A percentile compares a stretch with the other conserved stretches of the same genome.
These are phyloP conservation scores for Rhizomys pruinosus DNA, from an alignment of 2,113 vertebrate genomes.

Conservation along the genomic window DNA sequence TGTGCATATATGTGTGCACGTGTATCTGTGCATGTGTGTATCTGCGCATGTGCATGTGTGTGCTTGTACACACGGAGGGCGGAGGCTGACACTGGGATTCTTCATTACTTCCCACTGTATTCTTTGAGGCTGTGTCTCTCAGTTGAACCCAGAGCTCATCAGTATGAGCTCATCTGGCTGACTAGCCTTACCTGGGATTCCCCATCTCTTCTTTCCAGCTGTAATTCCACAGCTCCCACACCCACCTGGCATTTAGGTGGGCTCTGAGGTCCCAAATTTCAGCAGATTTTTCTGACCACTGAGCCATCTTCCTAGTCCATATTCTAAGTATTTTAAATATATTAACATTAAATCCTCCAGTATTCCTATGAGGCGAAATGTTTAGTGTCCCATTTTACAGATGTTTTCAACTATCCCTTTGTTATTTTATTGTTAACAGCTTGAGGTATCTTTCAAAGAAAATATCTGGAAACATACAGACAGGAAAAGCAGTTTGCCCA, in stretches of 20 bases:
- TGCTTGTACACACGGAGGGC: background rate
- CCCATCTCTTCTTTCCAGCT: background rate
- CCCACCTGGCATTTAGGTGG: background rate
- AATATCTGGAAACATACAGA: constrained; percentile 25
- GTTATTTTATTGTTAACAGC: constrained; percentile 16
- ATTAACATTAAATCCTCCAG: constrained; percentile 6
- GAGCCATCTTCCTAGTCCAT: background rate
- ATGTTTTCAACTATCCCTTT: constrained; percentile 1
- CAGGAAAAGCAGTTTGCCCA: constrained; percentile 9
- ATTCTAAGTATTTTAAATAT: background rate
- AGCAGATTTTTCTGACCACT: background rate
- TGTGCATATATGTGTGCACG: no score
- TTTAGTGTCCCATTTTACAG: constrained; percentile 27
- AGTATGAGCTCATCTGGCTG: background rate
- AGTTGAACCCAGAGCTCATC: background rate
- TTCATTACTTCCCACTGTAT: no score
- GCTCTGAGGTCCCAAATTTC: background rate
- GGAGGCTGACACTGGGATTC: background rate
- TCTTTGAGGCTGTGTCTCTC: background rate
- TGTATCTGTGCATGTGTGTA: background rate
- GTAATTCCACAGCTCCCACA: no score
- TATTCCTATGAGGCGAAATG: background rate
- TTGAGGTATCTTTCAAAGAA: constrained; percentile 55
- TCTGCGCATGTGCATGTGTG: no score
- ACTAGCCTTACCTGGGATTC: background rate